Evolutionary conservation across 2,113 vertebrate species (phyloP), one percentile per base, ranked within the genome.

Genomic region (Pleuronectes platessa): DNA sequence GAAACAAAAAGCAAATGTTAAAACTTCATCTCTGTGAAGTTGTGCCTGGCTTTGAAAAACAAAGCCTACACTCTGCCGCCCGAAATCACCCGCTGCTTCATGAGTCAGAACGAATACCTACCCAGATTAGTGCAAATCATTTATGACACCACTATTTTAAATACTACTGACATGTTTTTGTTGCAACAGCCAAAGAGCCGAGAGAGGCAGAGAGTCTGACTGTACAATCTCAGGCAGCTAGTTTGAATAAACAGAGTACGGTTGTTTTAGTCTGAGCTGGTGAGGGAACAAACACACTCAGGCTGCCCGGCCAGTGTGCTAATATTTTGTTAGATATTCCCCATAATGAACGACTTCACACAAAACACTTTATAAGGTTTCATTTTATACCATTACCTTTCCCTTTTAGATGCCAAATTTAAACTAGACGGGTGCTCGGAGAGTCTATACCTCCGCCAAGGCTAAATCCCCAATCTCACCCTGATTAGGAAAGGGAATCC

Each of bases 1-100:
- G 18, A 91, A 88, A 86, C 83, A 92, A 83, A 90, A 90, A 79
- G 62, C 86, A 85, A 92, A 90, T 89, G 79, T 88, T 90, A 37
- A 51, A 85, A 80, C 74, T 62, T 77, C 2, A 58, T 85, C 87
- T 65, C 78, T 87, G 87, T 84, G 78, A 88, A 90, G 78, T 86
- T 77, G 71, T 90, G 84, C 73, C 62, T 49, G 74, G 74, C 91
- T 84, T 88, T 88, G 84, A 91, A 88, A 93, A 89, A 78, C 72
- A 91, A 90, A 86, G 81, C 71, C 61, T 56, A 26, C 37, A 63
- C 67, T 77, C 84, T 76, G 68, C 47, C 63, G 68, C 55, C 80
- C n/a, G 56, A 61, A 76, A 85, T 83, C 78, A 54, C 82, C 65
- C 76, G 86, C 75, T 64, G 74, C 85, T 87, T 90, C 84, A 71